These are phyloP conservation scores for Chlamydotis undulata DNA, from an alignment of 2,113 vertebrate species.

Conservation along the genomic window DNA sequence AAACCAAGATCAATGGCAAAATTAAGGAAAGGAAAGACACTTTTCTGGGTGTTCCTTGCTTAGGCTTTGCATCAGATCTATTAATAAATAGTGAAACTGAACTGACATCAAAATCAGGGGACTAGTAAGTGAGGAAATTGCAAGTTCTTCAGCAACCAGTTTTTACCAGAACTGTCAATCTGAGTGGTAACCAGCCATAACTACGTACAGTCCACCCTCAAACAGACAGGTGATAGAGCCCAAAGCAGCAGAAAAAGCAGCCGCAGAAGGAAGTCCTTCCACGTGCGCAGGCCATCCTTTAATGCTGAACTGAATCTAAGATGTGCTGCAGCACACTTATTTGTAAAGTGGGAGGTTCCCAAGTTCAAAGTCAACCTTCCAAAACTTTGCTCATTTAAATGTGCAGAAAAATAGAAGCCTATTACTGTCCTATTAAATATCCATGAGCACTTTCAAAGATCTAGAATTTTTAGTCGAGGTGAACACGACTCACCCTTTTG, in stretches of 20 bases:
- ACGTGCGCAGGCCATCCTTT: neutral
- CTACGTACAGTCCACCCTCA: neutral
- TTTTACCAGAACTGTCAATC: neutral
- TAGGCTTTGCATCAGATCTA: neutral
- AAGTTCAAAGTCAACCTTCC: neutral
- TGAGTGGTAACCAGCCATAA: neutral
- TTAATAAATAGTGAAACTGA: neutral
- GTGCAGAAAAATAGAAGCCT: neutral
- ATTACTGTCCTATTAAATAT: conserved; percentile 25
- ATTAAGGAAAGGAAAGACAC: neutral
- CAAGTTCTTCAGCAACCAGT: neutral
- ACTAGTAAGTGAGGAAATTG: neutral
- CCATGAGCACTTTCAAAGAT: conserved; percentile 9
- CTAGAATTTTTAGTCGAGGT: neutral
- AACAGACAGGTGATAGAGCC: neutral
- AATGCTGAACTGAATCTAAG: neutral
- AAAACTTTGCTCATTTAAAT: neutral
- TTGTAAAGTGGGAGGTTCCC: neutral
- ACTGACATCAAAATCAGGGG: neutral
- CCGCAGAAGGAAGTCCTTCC: neutral
- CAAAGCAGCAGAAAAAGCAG: neutral
- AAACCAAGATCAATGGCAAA: neutral
- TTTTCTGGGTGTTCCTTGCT: neutral
- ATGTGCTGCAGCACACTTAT: neutral
- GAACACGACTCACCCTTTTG: neutral